Evolutionary conservation across 2,888 invertebrate genomes (phyloP).

Genomic region (Coenonympha glycerion): DNA sequence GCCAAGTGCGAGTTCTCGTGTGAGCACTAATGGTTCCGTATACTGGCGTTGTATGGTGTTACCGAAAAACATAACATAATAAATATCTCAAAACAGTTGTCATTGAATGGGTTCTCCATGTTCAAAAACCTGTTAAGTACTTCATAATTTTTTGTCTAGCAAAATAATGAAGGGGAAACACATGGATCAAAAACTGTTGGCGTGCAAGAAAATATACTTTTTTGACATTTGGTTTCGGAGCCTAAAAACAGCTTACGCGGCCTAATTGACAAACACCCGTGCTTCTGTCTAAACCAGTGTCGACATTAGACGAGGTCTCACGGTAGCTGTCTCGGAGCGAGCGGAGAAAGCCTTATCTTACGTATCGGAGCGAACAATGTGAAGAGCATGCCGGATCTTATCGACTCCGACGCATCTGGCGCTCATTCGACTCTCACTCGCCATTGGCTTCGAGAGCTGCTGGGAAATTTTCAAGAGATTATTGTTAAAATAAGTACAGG

Average conservation of each 20-base stretch:
- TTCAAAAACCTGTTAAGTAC: too few relatives aligned
- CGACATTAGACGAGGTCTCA: conserved; percentile 58
- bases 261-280: conserved; percentile 27
- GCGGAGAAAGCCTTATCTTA: conserved; percentile 69
- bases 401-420: conserved; percentile 60
- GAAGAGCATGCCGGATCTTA: conserved; percentile 69
- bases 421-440: conserved; percentile 64
- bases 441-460: conserved; percentile 15
- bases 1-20: too few relatives aligned
- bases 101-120: too few relatives aligned
- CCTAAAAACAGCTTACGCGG: conserved; percentile 35
- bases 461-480: neutral
- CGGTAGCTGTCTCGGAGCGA: conserved; percentile 62
- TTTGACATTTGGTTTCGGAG: neutral
- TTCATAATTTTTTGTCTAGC: too few relatives aligned
- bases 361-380: conserved; percentile 69
- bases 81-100: too few relatives aligned
- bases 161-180: too few relatives aligned
- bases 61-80: too few relatives aligned
- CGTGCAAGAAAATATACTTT: too few relatives aligned
- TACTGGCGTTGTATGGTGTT: too few relatives aligned
- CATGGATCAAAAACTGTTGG: too few relatives aligned
- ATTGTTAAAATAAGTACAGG: neutral
- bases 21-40: too few relatives aligned
- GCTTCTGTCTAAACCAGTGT: conserved; percentile 57